Percentiles rank a stretch among this genome's conserved stretches.
These are phyloP conservation scores for Xestoiulus laeticollis DNA, from an alignment of 2,888 invertebrate species.

Conservation along the genomic window DNA sequence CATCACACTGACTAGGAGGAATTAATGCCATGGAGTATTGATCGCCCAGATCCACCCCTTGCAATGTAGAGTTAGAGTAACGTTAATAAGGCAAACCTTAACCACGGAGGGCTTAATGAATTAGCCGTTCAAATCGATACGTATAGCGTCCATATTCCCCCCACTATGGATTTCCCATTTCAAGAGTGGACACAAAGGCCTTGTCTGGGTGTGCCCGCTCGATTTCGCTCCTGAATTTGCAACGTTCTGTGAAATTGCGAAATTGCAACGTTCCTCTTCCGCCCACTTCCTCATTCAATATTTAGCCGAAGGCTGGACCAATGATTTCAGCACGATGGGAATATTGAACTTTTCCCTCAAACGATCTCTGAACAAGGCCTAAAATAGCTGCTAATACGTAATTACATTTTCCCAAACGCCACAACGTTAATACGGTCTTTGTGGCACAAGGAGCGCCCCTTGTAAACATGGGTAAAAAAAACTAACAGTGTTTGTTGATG, in stretches of 20 bases:
- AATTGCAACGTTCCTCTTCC: not conserved
- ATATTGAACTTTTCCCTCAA: not conserved
- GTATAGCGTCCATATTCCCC: not conserved
- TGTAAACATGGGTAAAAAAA: no score
- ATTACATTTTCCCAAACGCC: not conserved
- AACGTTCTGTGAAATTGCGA: not conserved
- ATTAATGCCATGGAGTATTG: slow-evolving; percentile 8
- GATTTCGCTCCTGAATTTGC: not conserved
- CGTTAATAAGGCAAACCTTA: not conserved
- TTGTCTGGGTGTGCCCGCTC: not conserved
- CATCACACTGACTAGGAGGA: not conserved
- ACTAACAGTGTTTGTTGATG: no score
- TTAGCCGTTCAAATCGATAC: not conserved
- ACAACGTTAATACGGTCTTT: not conserved
- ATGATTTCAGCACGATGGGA: not conserved
- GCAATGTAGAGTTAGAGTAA: not conserved
- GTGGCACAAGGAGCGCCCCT: no score
- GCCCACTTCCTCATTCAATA: slow-evolving; percentile 16
- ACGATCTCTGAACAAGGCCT: not conserved
- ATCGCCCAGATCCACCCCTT: not conserved
- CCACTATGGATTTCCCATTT: not conserved
- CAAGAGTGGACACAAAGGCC: not conserved
- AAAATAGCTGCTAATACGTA: not conserved
- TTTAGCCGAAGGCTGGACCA: not conserved
- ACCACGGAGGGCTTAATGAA: not conserved